phyloP scores from a whole-genome alignment of 1,140 invertebrate species.

The Drosophila repletoides region DNA sequence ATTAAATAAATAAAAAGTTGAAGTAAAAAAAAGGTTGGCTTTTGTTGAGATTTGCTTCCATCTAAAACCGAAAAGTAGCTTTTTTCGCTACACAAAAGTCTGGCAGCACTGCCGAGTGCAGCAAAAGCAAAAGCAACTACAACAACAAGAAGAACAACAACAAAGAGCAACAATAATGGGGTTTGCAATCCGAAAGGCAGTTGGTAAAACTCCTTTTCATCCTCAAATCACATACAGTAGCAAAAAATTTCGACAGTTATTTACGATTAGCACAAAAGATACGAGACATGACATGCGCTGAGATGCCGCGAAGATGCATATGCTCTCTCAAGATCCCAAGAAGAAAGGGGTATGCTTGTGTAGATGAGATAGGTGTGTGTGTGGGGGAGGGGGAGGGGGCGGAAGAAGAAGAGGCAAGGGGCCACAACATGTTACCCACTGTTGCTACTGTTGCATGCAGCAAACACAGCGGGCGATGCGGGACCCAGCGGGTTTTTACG shows the following conservation, averaged over 20 bases:
- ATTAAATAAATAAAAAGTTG: too few relatives aligned
- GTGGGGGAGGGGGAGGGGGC: background rate
- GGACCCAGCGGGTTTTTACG: background rate
- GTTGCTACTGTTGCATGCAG: conserved; percentile 11
- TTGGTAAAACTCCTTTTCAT: conserved; percentile 54
- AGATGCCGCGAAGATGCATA: conserved; percentile 50
- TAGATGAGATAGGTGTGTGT: background rate
- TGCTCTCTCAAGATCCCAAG: conserved; percentile 11
- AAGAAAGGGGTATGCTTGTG: background rate
- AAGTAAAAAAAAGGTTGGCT: too few relatives aligned
- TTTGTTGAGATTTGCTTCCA: too few relatives aligned
- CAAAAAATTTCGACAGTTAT: conserved; percentile 81
- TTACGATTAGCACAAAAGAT: conserved; percentile 80
- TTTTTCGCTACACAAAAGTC: too few relatives aligned
- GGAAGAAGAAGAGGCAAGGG: background rate
- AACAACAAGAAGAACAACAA: conserved; percentile 24
- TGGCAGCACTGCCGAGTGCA: too few relatives aligned
- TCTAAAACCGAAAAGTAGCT: too few relatives aligned
- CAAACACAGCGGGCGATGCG: background rate
- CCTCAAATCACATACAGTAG: conserved; percentile 76
- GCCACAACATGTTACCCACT: background rate
- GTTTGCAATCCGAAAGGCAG: conserved; percentile 33
- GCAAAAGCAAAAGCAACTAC: conserved; percentile 19
- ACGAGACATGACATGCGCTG: conserved; percentile 75
- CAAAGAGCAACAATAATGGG: conserved; percentile 25